A percentile compares a stretch with the other conserved stretches of the same genome.
Conservation (phyloP, 2,888 invertebrate species). For the Thysanoteuthis rhombus region DNA sequence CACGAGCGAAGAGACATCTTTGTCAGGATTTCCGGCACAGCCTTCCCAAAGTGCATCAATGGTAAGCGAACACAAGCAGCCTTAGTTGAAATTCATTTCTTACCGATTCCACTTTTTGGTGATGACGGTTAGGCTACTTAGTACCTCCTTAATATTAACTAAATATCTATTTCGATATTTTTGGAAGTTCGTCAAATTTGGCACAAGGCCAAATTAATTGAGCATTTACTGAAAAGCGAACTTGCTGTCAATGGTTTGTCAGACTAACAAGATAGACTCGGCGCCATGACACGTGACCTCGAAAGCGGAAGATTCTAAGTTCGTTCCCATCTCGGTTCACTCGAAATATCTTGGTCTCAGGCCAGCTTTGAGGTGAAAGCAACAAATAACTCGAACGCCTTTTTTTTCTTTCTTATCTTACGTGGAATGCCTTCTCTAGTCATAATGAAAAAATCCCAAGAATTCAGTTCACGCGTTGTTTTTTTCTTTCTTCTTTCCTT, state of each 20-base stretch:
- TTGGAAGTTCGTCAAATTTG: neutral
- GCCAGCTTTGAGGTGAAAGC: neutral
- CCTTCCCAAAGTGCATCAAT: too few relatives aligned
- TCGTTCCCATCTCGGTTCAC: neutral
- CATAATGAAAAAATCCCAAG: neutral
- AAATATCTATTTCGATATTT: too few relatives aligned
- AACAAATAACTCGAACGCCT: neutral
- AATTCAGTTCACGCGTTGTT: neutral
- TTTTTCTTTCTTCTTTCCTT: neutral
- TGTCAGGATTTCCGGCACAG: too few relatives aligned
- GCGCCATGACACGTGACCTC: neutral
- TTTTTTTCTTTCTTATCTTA: neutral
- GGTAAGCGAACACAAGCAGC: too few relatives aligned
- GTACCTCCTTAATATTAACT: too few relatives aligned
- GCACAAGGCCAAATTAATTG: neutral
- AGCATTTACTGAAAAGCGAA: neutral
- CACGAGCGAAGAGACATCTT: too few relatives aligned
- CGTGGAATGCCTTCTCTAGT: neutral
- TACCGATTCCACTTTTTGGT: too few relatives aligned
- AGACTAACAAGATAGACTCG: neutral
- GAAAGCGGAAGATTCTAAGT: neutral
- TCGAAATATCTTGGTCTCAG: neutral
- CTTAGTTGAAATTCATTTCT: too few relatives aligned
- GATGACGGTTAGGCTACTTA: too few relatives aligned
- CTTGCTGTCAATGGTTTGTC: neutral